Evolutionary conservation across 2,888 invertebrate genomes (phyloP).

Genomic region (Clitarchus hookeri): DNA sequence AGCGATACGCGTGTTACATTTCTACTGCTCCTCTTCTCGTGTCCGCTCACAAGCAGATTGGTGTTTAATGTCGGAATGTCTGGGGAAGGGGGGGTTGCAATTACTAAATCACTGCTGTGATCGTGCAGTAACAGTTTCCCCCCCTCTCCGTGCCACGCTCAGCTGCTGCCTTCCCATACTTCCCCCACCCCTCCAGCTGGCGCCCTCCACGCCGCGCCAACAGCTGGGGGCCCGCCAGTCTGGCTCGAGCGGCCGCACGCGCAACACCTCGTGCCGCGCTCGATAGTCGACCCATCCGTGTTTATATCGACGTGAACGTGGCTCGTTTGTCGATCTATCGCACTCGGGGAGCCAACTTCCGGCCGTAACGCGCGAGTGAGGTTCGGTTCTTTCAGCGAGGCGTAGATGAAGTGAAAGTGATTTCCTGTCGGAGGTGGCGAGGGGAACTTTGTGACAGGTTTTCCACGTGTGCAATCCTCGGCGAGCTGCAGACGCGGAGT

Average conservation of each 20-base stretch:
- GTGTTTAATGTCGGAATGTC: neutral
- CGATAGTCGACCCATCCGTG: too few species aligned
- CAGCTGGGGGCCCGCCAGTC: constrained; percentile 26
- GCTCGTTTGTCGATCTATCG: too few species aligned
- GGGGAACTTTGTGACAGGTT: constrained; percentile 31
- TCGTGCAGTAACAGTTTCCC: neutral
- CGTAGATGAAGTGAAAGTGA: constrained; percentile 21
- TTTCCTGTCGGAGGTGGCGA: constrained; percentile 20
- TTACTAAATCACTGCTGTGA: neutral
- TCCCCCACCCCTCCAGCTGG: constrained; percentile 35
- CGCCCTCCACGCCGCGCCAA: constrained; percentile 29
- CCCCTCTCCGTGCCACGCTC: neutral
- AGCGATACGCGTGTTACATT: too few species aligned
- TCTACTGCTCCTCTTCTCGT: too few species aligned
- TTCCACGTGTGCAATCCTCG: neutral
- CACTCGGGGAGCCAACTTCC: too few species aligned
- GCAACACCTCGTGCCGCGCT: neutral
- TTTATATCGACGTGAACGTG: too few species aligned
- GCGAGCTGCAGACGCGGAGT: neutral
- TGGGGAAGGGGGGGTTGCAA: neutral
- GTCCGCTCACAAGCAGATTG: too few species aligned
- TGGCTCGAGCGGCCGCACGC: constrained; percentile 26
- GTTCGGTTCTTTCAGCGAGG: neutral
- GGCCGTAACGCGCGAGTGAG: too few species aligned
- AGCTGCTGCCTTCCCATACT: constrained; percentile 38